These are phyloP conservation scores for Elephas maximus DNA, from an alignment of 2,113 vertebrate species.

Conservation along the genomic window DNA sequence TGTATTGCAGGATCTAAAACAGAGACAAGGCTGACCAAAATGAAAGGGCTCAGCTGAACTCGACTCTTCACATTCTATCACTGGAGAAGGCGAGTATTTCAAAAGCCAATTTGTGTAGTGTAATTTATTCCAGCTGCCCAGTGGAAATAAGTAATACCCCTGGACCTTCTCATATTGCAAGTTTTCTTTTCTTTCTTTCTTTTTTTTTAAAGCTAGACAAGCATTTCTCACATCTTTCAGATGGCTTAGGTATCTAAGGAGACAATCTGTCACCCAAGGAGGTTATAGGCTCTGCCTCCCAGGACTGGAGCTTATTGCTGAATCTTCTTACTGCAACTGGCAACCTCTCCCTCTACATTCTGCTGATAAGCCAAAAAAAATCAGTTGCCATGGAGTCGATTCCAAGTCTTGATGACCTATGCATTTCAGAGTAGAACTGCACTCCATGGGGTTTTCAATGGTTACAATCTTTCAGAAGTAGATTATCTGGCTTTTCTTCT, in stretches of 20 bases:
- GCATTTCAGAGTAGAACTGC: not conserved
- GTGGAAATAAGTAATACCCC: not conserved
- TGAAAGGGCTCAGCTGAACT: not conserved
- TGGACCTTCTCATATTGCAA: not conserved
- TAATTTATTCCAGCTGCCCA: conserved; percentile 32
- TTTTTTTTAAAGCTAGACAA: not conserved
- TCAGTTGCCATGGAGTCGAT: not conserved
- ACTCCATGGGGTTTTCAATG: not conserved
- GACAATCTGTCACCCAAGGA: not conserved
- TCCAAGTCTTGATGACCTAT: not conserved
- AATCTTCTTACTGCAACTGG: not conserved
- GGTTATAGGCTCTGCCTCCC: fast-evolving
- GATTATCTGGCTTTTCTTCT: not conserved
- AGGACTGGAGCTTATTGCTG: not conserved
- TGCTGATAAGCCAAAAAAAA: not conserved
- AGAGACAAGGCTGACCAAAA: not conserved
- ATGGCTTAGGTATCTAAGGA: not conserved
- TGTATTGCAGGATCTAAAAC: not conserved
- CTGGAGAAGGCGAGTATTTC: not conserved
- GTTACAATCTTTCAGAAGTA: not conserved
- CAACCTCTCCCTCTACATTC: not conserved
- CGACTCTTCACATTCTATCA: not conserved
- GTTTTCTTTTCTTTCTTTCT: not conserved
- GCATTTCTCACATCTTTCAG: conserved; percentile 27
- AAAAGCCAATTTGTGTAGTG: not conserved